phyloP scores from a whole-genome alignment of 2,797 vertebrate species.

The Sarcophilus harrisii region DNA sequence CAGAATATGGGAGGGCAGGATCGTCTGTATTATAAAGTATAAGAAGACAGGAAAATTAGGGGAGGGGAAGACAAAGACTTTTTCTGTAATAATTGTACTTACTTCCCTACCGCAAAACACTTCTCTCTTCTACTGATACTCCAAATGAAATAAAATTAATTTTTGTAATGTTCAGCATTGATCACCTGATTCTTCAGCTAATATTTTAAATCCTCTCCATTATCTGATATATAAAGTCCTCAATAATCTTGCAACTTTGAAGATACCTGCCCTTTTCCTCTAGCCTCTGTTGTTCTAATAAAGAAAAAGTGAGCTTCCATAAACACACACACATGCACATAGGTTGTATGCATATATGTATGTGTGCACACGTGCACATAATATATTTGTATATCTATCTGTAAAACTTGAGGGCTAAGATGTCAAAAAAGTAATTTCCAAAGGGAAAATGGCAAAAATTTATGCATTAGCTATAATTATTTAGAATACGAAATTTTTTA shows the following conservation, averaged over 20 bases:
- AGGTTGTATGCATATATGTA: neutral
- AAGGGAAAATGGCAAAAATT: neutral
- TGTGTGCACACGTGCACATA: no score
- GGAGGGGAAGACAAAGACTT: neutral
- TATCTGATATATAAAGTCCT: neutral
- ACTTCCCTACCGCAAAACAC: neutral
- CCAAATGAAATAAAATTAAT: neutral
- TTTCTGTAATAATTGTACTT: neutral
- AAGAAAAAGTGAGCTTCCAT: neutral
- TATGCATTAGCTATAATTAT: neutral
- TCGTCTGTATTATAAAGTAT: neutral
- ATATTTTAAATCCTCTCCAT: neutral
- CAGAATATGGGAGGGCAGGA: neutral
- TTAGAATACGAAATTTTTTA: neutral
- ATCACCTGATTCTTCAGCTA: neutral
- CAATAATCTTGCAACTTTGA: neutral
- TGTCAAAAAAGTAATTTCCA: neutral
- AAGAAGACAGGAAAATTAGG: neutral
- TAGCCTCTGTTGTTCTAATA: neutral
- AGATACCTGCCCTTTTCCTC: neutral
- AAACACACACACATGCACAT: neutral
- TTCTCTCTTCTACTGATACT: neutral
- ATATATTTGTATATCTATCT: no score
- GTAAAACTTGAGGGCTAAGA: neutral
- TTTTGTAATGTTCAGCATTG: neutral